Evolutionary conservation across 2,797 vertebrate species (phyloP), one percentile per base, ranked within the genome.

Genomic region (Amazonetta brasiliensis): DNA sequence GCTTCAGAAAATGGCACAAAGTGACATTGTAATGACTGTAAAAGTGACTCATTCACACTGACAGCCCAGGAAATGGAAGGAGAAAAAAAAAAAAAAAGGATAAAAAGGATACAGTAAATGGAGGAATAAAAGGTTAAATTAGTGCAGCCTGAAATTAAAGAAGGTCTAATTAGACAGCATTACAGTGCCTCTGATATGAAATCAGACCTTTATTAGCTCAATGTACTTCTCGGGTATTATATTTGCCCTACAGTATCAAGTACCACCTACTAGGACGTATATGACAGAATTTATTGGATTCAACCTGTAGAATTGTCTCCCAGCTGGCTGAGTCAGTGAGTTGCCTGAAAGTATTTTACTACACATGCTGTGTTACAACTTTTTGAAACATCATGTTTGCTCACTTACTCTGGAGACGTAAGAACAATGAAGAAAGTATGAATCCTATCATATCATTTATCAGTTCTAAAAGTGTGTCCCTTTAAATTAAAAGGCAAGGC

Each of bases 11-110:
- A 92, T 26, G 35, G 18, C 50, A 83, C 55, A 39, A 90, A 87
- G 77, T 58, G 55, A 28, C 84, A 87, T 18, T 81, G 55, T 56
- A 81, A 66, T 92, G 84, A 60, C 78, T 39, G 35, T 31, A 75
- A 59, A 90, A 91, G 78, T 91, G 87, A 91, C 75, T 95, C 81
- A 94, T 56, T 85, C 81, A 91, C 75, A 46, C 9, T 83, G 81
- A 73, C 56, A 94, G 52, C 56, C 72, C 54, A 85, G 89, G 87
- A 96, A 94, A 84, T 19, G 46, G 37, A 79, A 84, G 64, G n/a
- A 17, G 5, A 5, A 5, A 19, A 12, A 63, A 5, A 48, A 33
- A 43, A 17, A 25, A 18, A 23, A 28, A 33, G 21, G 35, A 11
- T 3, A 7, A 43, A n/a, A 82, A 77, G 48, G 10, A 35, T 76